Conservation (phyloP, 2,113 vertebrate genomes). For the Sander lucioperca region DNA sequence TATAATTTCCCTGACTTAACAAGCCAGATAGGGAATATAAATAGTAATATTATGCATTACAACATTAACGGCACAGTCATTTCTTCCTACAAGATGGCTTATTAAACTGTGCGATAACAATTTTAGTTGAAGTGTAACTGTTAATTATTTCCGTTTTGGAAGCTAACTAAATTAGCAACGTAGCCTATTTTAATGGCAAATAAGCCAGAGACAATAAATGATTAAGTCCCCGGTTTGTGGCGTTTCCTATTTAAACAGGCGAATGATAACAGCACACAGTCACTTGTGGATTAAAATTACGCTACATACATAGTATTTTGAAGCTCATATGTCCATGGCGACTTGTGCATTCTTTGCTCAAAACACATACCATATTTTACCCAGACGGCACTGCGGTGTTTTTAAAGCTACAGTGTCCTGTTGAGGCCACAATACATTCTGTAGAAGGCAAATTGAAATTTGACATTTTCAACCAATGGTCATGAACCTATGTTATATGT, state of each 20-base stretch:
- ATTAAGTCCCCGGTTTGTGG: neutral
- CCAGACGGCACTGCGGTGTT: conserved; percentile 57
- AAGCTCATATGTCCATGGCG: conserved; percentile 1
- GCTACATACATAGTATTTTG: neutral
- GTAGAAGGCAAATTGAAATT: neutral
- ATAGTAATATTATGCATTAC: neutral
- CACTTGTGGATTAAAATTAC: neutral
- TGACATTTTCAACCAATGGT: neutral
- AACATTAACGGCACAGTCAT: neutral
- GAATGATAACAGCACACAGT: neutral
- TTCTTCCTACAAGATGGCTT: neutral
- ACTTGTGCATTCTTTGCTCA: conserved; percentile 28
- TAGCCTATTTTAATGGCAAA: conserved; percentile 40
- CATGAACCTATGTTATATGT: neutral
- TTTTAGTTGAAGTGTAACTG: neutral
- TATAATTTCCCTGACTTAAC: neutral
- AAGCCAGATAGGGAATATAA: neutral
- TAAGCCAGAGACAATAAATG: neutral
- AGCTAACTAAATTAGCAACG: conserved; percentile 71
- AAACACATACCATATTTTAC: conserved; percentile 58
- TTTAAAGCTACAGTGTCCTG: conserved; percentile 48
- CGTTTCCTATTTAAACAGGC: neutral
- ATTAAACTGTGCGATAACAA: neutral
- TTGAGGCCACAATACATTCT: conserved; percentile 17
- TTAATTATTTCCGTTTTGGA: conserved; percentile 1